Percentiles rank a stretch among this genome's conserved stretches.
These are phyloP conservation scores for Maccullochella peelii DNA, from an alignment of 2,113 vertebrate genomes.

Conservation along the genomic window DNA sequence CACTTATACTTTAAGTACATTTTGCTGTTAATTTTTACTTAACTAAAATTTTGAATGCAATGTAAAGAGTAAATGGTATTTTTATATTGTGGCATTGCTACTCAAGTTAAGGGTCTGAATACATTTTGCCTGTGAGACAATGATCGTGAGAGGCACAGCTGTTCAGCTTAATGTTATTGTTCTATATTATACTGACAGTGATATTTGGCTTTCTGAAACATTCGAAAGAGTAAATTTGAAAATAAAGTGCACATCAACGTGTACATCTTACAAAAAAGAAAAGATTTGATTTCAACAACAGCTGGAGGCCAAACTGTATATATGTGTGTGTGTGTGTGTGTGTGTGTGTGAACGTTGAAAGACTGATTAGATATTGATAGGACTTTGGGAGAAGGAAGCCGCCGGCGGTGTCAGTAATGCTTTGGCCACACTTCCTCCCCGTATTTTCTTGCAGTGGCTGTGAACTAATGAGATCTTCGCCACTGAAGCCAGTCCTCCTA, in stretches of 20 bases:
- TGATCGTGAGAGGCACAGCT: not conserved
- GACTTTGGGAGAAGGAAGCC: slow-evolving; percentile 19
- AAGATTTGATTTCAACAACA: not conserved
- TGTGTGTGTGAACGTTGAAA: not conserved
- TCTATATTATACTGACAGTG: not conserved
- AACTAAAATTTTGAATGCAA: not conserved
- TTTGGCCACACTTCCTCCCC: slow-evolving; percentile 20
- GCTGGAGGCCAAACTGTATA: not conserved
- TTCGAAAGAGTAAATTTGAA: not conserved
- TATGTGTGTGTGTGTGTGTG: not conserved
- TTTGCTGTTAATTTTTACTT: not conserved
- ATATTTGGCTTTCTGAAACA: not conserved
- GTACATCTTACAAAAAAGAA: not conserved
- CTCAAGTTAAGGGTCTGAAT: not conserved
- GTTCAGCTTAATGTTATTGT: not conserved
- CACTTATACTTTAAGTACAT: not conserved
- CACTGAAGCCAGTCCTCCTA: slow-evolving; percentile 42
- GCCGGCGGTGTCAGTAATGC: not conserved
- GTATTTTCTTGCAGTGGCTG: slow-evolving; percentile 22
- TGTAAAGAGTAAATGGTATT: not conserved
- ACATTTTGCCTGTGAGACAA: not conserved
- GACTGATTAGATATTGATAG: slow-evolving; percentile 25
- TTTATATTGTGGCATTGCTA: not conserved
- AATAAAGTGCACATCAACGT: not conserved
- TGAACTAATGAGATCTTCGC: slow-evolving; percentile 67